phyloP scores from a whole-genome alignment of 2,797 vertebrate species.

The Cuniculus paca region DNA sequence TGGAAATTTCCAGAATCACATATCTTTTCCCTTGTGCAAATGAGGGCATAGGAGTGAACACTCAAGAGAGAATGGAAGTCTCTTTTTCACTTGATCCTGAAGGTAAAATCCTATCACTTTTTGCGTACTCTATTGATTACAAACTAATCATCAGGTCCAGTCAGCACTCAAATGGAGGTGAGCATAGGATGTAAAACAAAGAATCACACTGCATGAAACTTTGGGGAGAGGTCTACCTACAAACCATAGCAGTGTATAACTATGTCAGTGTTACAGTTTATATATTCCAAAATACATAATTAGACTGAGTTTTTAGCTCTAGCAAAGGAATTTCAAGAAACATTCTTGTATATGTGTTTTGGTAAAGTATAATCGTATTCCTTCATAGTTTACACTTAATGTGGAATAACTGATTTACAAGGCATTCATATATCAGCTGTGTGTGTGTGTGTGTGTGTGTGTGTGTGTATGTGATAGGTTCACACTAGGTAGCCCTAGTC shows the following conservation, averaged over 20 bases:
- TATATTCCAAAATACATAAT: background rate
- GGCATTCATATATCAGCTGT: background rate
- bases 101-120: background rate
- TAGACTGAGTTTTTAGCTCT: background rate
- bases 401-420: background rate
- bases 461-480: background rate
- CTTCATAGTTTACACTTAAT: background rate
- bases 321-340: background rate
- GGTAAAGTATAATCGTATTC: background rate
- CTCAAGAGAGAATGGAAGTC: background rate
- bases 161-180: background rate
- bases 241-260: background rate
- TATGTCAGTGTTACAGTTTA: background rate
- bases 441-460: background rate
- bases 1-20: background rate
- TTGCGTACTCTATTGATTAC: background rate
- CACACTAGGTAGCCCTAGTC: background rate
- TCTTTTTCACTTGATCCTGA: background rate
- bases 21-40: background rate
- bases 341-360: background rate
- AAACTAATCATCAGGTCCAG: background rate
- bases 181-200: background rate
- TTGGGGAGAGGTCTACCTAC: background rate
- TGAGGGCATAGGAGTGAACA: background rate
- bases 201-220: background rate